These are phyloP conservation scores for Scomber colias DNA, from an alignment of 2,113 vertebrate species.

Conservation along the genomic window DNA sequence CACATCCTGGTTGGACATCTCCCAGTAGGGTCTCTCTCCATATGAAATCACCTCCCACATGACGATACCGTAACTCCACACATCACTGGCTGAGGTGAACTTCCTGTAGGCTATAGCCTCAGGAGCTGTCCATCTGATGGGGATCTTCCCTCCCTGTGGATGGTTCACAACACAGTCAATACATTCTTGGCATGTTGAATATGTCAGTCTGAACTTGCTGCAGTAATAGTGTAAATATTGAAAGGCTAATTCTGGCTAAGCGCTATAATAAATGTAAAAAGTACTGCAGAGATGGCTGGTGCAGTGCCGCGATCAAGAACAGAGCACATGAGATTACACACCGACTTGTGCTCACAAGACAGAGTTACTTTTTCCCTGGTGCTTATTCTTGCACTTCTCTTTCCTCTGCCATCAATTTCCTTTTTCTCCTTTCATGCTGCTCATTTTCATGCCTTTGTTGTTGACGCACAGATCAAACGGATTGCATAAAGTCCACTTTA, in stretches of 20 bases:
- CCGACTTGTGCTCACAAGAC: not conserved
- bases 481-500: constrained; percentile 48
- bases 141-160: constrained; percentile 85
- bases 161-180: constrained; percentile 23
- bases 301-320: constrained; percentile 8
- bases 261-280: constrained; percentile 15
- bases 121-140: constrained; percentile 86
- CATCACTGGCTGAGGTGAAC: constrained; percentile 86
- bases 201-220: not conserved
- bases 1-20: constrained; percentile 88
- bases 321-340: constrained; percentile 30
- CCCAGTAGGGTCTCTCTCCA: constrained; percentile 87
- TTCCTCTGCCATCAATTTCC: constrained; percentile 33
- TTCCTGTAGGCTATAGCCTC: constrained; percentile 88
- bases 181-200: constrained; percentile 12
- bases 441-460: constrained; percentile 51
- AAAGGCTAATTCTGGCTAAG: constrained; percentile 1
- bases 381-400: constrained; percentile 38
- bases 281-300: constrained; percentile 3
- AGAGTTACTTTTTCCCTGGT: not conserved
- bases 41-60: constrained; percentile 89
- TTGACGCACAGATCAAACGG: constrained; percentile 70
- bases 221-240: constrained; percentile 27
- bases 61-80: constrained; percentile 88
- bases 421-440: constrained; percentile 19